Evolutionary conservation across 2,113 vertebrate genomes (phyloP).

Genomic region (Zosterops hypoxanthus): DNA sequence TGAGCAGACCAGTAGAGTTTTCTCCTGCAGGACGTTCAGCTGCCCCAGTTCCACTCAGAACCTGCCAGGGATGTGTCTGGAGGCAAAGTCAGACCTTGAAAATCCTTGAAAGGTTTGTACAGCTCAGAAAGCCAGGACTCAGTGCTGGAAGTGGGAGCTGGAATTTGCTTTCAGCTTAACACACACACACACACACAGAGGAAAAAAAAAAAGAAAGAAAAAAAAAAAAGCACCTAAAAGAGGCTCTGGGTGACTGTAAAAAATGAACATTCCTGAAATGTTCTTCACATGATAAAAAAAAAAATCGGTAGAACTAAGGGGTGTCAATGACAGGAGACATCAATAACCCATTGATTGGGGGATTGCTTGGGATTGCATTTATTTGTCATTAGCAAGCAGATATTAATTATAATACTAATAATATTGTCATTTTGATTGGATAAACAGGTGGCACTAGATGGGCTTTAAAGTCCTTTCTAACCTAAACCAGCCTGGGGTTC

Average conservation of each 20-base stretch:
- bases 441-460: background rate
- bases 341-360: background rate
- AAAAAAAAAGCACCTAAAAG: background rate
- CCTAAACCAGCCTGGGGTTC: background rate
- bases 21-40: background rate
- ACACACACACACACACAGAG: background rate
- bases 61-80: accelerated
- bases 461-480: background rate
- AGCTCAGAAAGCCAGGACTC: background rate
- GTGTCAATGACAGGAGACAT: background rate
- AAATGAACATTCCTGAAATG: background rate
- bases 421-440: background rate
- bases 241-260: background rate
- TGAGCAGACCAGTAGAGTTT: background rate
- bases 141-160: background rate
- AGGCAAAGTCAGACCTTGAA: background rate
- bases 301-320: background rate
- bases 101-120: background rate
- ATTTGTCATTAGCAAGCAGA: background rate
- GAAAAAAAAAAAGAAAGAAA: no score
- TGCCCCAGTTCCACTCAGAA: background rate
- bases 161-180: background rate
- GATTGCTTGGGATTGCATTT: background rate
- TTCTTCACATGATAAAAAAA: background rate
- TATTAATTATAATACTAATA: background rate